phyloP scores from a whole-genome alignment of 2,797 vertebrate genomes.

The Melanogrammus aeglefinus region DNA sequence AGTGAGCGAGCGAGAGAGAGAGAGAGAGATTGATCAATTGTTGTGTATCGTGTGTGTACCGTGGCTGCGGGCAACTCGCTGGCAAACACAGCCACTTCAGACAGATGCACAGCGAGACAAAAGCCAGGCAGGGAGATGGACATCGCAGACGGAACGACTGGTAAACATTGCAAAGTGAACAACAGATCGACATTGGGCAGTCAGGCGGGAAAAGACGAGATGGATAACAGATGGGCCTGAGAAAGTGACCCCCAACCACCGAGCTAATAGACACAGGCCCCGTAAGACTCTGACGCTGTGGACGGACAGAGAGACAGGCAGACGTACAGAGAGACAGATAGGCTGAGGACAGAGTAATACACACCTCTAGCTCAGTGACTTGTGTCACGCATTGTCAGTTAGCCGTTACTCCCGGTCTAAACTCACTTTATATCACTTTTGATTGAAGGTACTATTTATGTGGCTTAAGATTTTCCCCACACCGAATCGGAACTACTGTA shows the following conservation, averaged over 20 bases:
- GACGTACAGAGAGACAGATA: not conserved
- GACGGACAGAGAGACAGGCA: not conserved
- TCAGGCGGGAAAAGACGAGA: not conserved
- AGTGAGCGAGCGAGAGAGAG: not conserved
- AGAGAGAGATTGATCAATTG: not conserved
- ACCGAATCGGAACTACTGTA: not conserved
- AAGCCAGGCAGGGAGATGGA: conserved; percentile 1
- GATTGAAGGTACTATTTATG: not conserved
- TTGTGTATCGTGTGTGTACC: not conserved
- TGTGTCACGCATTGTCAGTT: not conserved
- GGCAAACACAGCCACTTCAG: conserved; percentile 2
- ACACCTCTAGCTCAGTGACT: not conserved
- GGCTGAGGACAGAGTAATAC: not conserved
- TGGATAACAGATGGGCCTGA: not conserved
- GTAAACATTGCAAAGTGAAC: conserved; percentile 1
- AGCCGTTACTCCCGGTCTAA: not conserved
- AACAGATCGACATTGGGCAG: not conserved
- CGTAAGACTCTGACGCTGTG: not conserved
- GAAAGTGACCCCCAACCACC: not conserved
- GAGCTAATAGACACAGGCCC: not conserved
- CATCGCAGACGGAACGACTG: not conserved
- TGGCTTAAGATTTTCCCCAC: not conserved
- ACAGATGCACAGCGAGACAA: not conserved
- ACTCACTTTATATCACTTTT: not conserved
- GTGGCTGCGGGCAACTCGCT: not conserved